Evolutionary conservation across 2,888 invertebrate species (phyloP), one percentile per base, ranked within the genome.

Genomic region (Salpingus planirostris): DNA sequence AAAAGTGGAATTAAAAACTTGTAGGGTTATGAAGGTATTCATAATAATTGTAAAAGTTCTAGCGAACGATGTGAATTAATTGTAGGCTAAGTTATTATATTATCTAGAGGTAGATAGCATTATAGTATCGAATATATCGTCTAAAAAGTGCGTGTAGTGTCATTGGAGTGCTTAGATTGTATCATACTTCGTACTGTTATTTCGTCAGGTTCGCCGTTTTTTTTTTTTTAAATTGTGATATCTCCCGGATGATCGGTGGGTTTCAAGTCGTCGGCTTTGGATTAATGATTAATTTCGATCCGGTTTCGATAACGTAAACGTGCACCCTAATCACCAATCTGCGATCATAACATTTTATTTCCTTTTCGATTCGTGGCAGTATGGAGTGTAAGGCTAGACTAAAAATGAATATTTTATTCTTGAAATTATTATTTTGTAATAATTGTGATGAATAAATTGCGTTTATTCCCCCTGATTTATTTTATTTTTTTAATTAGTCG

Each of bases 121-220:
- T 44, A 55, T 59, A 60, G 58, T 59, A 57, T 60, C 59, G 59
- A 62, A 57, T 62, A 62, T 62, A 59, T 59, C 55, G 51, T 58
- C 51, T 54, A 58, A 54, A 55, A 58, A 54, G 55, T 60, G 61
- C 59, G 58, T 60, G 62, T 63, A 63, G 63, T 62, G 57, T 62
- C 55, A 54, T 55, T 60, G 59, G 59, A 60, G 57, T 57, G 59
- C 59, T 60, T 59, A 60, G 55, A 54, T 46, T 57, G 51, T 54
- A 52, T 47, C 40, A 38, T 45, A 45, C 52, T 52, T 54, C 49
- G 51, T 55, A 52, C 52, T 52, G 53, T 54, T 54, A 45, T 43
- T 30, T 38, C 31, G 33, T 43, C 43, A 34, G 35, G 32, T 41
- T 36, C 27, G n/a, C n/a, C n/a, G n/a, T n/a, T 41, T 34, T 39